phyloP scores from a whole-genome alignment of 2,797 vertebrate species.

The Bucorvus abyssinicus region DNA sequence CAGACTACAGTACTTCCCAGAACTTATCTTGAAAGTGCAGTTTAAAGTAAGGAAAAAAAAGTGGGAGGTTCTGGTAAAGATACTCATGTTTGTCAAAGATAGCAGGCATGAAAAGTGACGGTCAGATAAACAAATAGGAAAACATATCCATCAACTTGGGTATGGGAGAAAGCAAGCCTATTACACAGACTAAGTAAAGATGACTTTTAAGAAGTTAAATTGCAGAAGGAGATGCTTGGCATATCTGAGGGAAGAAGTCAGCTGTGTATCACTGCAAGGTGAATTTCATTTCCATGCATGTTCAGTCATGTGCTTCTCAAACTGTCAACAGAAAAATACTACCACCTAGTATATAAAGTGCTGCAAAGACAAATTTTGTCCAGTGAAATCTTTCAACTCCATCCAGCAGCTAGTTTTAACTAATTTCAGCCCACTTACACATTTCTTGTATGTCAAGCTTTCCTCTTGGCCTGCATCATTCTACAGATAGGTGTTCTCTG shows the following conservation, averaged over 20 bases:
- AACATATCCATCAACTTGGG: background rate
- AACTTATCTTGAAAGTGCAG: conserved; percentile 42
- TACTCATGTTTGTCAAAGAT: conserved; percentile 47
- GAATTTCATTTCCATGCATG: background rate
- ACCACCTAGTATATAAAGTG: background rate
- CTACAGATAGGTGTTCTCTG: background rate
- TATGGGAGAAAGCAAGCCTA: background rate
- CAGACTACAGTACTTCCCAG: conserved; percentile 11
- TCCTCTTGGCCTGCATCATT: background rate
- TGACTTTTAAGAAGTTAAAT: background rate
- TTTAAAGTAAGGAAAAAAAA: background rate
- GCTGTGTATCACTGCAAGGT: background rate
- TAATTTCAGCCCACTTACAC: background rate
- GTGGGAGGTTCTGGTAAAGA: conserved; percentile 32
- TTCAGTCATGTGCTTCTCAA: background rate
- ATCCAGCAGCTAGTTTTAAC: background rate
- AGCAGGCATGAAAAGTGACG: background rate
- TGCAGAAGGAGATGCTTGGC: background rate
- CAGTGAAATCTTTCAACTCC: background rate
- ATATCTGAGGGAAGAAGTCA: background rate
- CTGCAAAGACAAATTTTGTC: background rate
- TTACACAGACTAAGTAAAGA: background rate
- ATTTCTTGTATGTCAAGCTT: background rate
- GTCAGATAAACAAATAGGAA: conserved; percentile 24
- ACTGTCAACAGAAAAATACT: background rate